These are phyloP conservation scores for Sinopyrophorus schimmeli DNA, from an alignment of 2,888 invertebrate genomes.

Conservation along the genomic window DNA sequence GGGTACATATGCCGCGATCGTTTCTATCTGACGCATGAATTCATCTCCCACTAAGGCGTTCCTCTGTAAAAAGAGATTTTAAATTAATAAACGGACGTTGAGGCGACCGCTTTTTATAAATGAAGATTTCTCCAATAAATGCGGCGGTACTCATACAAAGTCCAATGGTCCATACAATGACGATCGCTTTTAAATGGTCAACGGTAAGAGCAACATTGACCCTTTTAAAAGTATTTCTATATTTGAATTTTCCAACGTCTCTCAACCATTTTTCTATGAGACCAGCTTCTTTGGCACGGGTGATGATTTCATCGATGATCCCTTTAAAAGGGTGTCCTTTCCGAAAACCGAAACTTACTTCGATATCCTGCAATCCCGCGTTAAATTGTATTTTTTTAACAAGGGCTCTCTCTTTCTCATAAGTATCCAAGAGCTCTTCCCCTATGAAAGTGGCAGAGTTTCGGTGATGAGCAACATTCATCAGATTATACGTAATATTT, in stretches of 20 bases:
- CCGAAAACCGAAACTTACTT: not conserved
- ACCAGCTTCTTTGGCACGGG: not conserved
- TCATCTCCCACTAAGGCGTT: conserved; percentile 84
- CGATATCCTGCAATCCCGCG: conserved; percentile 5
- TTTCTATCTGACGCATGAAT: conserved; percentile 91
- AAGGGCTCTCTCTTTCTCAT: not conserved
- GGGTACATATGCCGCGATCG: conserved; percentile 85
- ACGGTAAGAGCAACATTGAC: not conserved
- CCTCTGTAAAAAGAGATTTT: conserved; percentile 53
- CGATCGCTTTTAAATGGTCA: not conserved
- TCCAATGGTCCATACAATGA: not conserved
- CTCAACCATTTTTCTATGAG: conserved; percentile 2
- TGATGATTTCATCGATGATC: not conserved
- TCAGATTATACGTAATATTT: conserved; percentile 3
- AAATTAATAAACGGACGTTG: too few species aligned
- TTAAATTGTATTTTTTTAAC: conserved; percentile 1
- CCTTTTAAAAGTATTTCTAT: not conserved
- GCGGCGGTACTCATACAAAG: not conserved
- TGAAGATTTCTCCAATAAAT: not conserved
- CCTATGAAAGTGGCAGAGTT: conserved; percentile 5
- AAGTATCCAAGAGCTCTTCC: conserved; percentile 1
- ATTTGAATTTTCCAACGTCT: conserved; percentile 4
- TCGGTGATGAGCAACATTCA: conserved; percentile 1
- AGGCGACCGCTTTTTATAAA: not conserved
- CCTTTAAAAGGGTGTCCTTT: conserved; percentile 2